Evolutionary conservation across 2,888 invertebrate species (phyloP).

Genomic region (Charanyca ferruginea): DNA sequence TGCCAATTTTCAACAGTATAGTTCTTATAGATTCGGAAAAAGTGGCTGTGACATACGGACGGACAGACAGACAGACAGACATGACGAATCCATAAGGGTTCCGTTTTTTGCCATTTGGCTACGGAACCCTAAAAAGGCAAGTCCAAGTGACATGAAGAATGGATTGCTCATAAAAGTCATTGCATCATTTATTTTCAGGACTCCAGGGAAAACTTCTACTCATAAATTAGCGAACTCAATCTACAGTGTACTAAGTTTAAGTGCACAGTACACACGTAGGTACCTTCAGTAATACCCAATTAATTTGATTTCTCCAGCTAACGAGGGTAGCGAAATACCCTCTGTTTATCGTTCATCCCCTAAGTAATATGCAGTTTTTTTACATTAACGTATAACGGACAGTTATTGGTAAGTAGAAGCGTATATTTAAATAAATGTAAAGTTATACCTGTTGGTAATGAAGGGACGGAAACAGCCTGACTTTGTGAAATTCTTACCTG

Average conservation of each 20-base stretch:
- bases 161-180: constrained; percentile 33
- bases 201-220: constrained; percentile 11
- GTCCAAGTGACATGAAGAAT: neutral
- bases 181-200: constrained; percentile 24
- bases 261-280: constrained; percentile 17
- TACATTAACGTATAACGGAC: constrained; percentile 40
- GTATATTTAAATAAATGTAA: constrained; percentile 45
- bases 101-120: too few species aligned
- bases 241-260: constrained; percentile 35
- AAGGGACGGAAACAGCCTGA: constrained; percentile 33
- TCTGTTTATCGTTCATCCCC: constrained; percentile 61
- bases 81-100: too few species aligned
- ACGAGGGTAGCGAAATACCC: constrained; percentile 57
- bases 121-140: too few species aligned
- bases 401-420: constrained; percentile 33
- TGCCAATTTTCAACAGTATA: too few species aligned
- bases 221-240: constrained; percentile 31
- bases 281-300: constrained; percentile 45
- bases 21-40: too few species aligned
- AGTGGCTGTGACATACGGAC: too few species aligned
- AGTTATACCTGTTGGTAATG: constrained; percentile 44
- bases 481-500: constrained; percentile 66
- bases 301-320: constrained; percentile 58
- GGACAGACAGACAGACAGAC: too few species aligned
- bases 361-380: constrained; percentile 62